Evolutionary conservation across 2,113 vertebrate species (phyloP), one percentile per base, ranked within the genome.

Genomic region (Cisticola juncidis): DNA sequence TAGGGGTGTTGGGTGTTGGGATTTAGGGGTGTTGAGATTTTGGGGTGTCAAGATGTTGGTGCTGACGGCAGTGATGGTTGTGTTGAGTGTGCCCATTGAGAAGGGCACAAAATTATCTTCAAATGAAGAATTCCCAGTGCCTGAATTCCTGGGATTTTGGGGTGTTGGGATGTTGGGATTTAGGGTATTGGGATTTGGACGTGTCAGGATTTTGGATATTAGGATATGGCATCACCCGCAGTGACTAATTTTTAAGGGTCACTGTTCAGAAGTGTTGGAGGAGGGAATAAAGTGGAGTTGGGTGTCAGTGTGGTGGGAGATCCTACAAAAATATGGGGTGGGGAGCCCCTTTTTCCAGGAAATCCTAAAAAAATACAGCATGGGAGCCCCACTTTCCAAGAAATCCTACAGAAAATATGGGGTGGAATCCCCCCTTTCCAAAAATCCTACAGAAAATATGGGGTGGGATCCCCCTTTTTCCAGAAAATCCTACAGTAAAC

Each of bases 241-340:
- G 6, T 3, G 42, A 11, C 11, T 12, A n/a, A n/a, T 40, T 68
- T n/a, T 26, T 25, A 6, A 38, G 28, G 42, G 11, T 68, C 22
- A 1, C 2, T 26, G 40, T 6, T 48, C 28, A 3, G 18, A 7
- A 13, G 3, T 14, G 53, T 11, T 17, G 51, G 42, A 47, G 3
- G 22, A 81, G 13, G n/a, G 26, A 25, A 57, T 57, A 6, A 47
- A 47, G 22, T 4, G 28, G 13, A 38, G 2, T 5, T 47, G 16
- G 50, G 33, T 13, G 33, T 57, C 38, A 51, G 42, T 57, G 33
- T 45, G 26, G 12, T 56, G 33, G 12, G 26, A 33, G 17, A 40
- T 40, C 25, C 36, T 62, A 21, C 25, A 62, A 17, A 60, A 60
- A 25, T 24, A 3, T 12, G 33, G 54, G 33, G 4, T 17, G 24